phyloP scores from a whole-genome alignment of 2,888 invertebrate species.

The Junonia oenone region DNA sequence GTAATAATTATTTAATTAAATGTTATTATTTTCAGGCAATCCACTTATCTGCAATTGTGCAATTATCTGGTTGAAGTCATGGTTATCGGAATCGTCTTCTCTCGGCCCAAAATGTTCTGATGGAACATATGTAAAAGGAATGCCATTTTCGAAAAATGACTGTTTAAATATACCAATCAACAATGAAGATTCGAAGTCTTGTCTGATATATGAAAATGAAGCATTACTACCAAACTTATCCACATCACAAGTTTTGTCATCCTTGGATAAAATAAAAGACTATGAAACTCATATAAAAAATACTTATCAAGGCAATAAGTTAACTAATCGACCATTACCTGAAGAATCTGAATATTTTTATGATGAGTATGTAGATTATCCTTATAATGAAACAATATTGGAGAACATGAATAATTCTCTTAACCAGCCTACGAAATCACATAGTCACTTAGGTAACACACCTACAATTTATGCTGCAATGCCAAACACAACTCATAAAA shows the following conservation, averaged over 20 bases:
- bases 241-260: slow-evolving; percentile 80
- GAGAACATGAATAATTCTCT: slow-evolving; percentile 56
- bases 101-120: slow-evolving; percentile 89
- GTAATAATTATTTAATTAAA: not conserved
- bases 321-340: slow-evolving; percentile 81
- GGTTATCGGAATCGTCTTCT: slow-evolving; percentile 87
- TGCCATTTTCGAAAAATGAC: slow-evolving; percentile 84
- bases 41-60: slow-evolving; percentile 90
- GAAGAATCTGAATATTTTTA: slow-evolving; percentile 91
- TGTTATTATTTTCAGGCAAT: slow-evolving; percentile 81
- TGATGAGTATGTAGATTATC: slow-evolving; percentile 90
- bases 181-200: slow-evolving; percentile 80
- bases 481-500: slow-evolving; percentile 53
- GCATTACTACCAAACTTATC: slow-evolving; percentile 75
- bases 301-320: slow-evolving; percentile 65
- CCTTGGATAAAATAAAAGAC: slow-evolving; percentile 78
- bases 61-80: slow-evolving; percentile 89
- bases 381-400: slow-evolving; percentile 81
- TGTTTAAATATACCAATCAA: slow-evolving; percentile 73
- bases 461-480: slow-evolving; percentile 71
- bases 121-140: slow-evolving; percentile 86
- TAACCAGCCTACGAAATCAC: slow-evolving; percentile 45
- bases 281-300: slow-evolving; percentile 65
- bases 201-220: slow-evolving; percentile 84
- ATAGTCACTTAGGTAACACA: slow-evolving; percentile 57